Evolutionary conservation across 2,797 vertebrate species (phyloP), one percentile per base, ranked within the genome.

Genomic region (Bradypus variegatus): DNA sequence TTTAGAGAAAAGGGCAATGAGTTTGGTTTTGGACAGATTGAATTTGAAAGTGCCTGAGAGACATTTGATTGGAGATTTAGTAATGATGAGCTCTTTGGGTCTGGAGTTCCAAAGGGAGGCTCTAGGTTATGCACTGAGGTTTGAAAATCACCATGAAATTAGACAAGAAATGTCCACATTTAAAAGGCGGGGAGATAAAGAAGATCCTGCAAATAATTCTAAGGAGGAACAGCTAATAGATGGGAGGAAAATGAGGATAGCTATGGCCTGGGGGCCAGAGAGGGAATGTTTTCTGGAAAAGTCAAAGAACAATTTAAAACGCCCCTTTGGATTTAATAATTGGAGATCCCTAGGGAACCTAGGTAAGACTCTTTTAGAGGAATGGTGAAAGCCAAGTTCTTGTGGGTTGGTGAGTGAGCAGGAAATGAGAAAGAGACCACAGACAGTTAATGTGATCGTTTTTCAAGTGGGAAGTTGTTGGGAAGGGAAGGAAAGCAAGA

Each of bases 21-120:
- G 16, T 16, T 45, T 6, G 0, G 0, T 65, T 10, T 21, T 5
- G 41, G 79, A 16, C 72, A n/a, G n/a, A 36, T 3, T 2, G 23
- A 89, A 45, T 9, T 31, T 62, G 1, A 73, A 55, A 73, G 19
- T 36, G 25, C 45, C n/a, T 2, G 18, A 36, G 14, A 15, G 31
- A 64, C 65, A 8, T 45, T 36, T 19, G 58, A 16, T 29, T n/a
- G 21, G 41, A 50, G 15, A 53, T 45, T 72, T 45, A 62, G 38
- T 8, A 78, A 45, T 10, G 21, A 2, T 53, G 79, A 41, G 53
- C n/a, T 70, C 27, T 62, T 33, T 25, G 29, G 72, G 4, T 8
- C 55, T 11, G 10, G 31, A 15, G 21, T 19, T 88, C 60, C 12
- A 0, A 8, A 29, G 33, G 50, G 21, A 93, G 65, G 12, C 53